Conservation (phyloP, 2,113 vertebrate genomes). For the Vombatus ursinus region DNA sequence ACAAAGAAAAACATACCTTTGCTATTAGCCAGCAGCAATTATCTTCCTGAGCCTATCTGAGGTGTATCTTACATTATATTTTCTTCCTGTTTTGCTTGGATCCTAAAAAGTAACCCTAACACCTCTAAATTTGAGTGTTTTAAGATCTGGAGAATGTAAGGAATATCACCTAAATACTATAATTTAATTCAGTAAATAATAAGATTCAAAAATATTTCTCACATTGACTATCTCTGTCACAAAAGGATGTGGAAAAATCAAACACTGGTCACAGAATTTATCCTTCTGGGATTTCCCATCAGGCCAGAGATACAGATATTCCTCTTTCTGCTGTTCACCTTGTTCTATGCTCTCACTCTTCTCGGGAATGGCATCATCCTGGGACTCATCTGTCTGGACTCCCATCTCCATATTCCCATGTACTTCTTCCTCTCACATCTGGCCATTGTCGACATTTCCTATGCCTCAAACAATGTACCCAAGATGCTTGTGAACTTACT, state of each 20-base stretch:
- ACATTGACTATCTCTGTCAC: not conserved
- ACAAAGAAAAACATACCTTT: not conserved
- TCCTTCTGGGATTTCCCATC: slow-evolving; percentile 68
- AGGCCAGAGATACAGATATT: not conserved
- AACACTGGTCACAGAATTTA: slow-evolving; percentile 67
- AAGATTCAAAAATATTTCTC: not conserved
- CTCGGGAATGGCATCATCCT: slow-evolving; percentile 58
- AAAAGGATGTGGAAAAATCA: slow-evolving; percentile 60
- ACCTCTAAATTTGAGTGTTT: not conserved
- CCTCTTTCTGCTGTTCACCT: slow-evolving; percentile 64
- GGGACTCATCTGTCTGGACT: slow-evolving; percentile 62
- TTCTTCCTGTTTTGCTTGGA: not conserved
- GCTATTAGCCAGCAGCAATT: not conserved
- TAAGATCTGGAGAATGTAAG: not conserved
- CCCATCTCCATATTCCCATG: slow-evolving; percentile 72
- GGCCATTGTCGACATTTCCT: slow-evolving; percentile 19
- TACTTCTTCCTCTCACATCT: slow-evolving; percentile 78
- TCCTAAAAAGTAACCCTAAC: not conserved
- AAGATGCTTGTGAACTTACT: not conserved
- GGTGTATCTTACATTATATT: not conserved
- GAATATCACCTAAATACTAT: not conserved
- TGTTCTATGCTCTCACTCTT: slow-evolving; percentile 49
- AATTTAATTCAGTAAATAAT: not conserved
- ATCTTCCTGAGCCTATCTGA: not conserved
- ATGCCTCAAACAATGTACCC: slow-evolving; percentile 3